Conservation (phyloP, 2,888 invertebrate genomes). For the Dugesia japonica region DNA sequence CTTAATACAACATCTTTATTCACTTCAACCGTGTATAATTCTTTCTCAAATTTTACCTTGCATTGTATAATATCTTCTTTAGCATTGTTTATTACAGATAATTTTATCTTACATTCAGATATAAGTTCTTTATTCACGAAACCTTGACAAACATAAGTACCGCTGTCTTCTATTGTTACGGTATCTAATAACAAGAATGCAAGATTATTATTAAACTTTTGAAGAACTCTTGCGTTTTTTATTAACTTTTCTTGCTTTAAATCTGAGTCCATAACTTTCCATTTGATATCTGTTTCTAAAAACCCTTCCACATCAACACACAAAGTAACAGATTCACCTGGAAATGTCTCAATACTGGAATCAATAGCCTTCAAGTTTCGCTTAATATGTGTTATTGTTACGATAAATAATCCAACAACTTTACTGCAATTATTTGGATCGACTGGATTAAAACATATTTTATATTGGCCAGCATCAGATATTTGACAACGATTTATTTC, state of each 20-base stretch:
- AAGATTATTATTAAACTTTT: slow-evolving; percentile 10
- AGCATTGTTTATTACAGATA: background rate
- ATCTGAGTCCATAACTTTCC: background rate
- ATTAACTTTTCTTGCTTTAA: background rate
- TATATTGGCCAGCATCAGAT: background rate
- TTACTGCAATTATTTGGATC: background rate
- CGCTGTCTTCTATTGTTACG: background rate
- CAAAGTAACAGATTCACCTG: background rate
- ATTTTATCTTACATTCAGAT: background rate
- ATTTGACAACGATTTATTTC: background rate
- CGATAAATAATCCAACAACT: background rate
- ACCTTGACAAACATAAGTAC: background rate
- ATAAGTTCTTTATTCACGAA: background rate
- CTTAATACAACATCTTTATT: background rate
- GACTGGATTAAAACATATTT: background rate
- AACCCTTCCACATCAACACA: background rate
- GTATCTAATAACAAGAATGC: background rate
- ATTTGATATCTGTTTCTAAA: background rate
- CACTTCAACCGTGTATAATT: background rate
- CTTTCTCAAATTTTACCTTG: background rate
- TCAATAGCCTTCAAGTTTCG: background rate
- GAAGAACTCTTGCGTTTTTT: background rate
- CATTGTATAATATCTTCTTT: background rate
- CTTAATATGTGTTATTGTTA: background rate
- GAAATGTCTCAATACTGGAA: background rate